These are phyloP conservation scores for Parnassius apollo DNA, from an alignment of 2,888 invertebrate genomes.

Conservation along the genomic window DNA sequence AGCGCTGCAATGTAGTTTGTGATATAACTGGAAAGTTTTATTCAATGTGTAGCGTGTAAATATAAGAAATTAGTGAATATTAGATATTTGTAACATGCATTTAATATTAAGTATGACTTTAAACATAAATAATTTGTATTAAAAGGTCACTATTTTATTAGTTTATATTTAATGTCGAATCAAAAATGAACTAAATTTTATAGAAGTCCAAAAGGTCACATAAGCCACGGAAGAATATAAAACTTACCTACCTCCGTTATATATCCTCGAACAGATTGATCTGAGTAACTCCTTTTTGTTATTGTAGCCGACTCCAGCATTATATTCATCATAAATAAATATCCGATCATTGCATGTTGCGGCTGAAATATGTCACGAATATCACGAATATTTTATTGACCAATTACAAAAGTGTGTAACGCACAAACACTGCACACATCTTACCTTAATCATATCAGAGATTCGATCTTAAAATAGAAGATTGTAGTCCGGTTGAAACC, in stretches of 20 bases:
- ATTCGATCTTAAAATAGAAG: conserved; percentile 54
- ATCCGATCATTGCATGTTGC: conserved; percentile 62
- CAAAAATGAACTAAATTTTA: too few relatives aligned
- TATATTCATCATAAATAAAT: conserved; percentile 58
- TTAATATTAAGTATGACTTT: too few relatives aligned
- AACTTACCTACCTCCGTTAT: conserved; percentile 86
- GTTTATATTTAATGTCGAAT: too few relatives aligned
- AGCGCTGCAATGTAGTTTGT: too few relatives aligned
- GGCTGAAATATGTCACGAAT: conserved; percentile 48
- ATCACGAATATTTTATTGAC: conserved; percentile 35
- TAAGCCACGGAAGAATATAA: too few relatives aligned
- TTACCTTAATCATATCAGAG: conserved; percentile 73
- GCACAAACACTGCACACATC: conserved; percentile 29
- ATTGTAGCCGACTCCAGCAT: conserved; percentile 62
- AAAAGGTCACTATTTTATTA: too few relatives aligned
- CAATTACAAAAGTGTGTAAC: conserved; percentile 14
- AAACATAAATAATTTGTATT: too few relatives aligned
- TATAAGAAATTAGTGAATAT: too few relatives aligned
- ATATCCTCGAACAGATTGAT: conserved; percentile 90
- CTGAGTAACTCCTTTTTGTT: conserved; percentile 87
- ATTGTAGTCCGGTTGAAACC: conserved; percentile 43
- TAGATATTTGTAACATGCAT: too few relatives aligned
- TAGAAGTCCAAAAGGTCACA: too few relatives aligned
- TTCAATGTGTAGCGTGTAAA: too few relatives aligned
- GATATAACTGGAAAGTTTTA: too few relatives aligned